These are phyloP conservation scores for Chymomyza caudatula DNA, from an alignment of 2,888 invertebrate genomes.

Conservation along the genomic window DNA sequence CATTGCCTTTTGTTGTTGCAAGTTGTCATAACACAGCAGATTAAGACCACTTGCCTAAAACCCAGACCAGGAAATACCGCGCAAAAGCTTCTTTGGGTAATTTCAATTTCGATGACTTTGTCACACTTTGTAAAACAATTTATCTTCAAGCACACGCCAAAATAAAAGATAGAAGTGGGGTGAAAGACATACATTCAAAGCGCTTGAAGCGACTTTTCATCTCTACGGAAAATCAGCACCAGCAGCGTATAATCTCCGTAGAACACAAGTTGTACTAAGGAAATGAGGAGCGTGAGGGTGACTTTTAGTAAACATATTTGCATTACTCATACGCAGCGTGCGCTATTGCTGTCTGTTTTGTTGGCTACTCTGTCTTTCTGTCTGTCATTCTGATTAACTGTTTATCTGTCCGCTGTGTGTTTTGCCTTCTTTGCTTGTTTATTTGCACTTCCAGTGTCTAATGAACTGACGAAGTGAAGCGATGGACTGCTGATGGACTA, in stretches of 20 bases:
- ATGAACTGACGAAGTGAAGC: background rate
- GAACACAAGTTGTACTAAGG: background rate
- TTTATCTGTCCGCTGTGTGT: background rate
- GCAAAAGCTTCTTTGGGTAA: slow-evolving; percentile 36
- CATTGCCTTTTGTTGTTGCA: background rate
- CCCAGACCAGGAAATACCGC: background rate
- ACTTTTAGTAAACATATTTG: background rate
- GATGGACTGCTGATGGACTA: background rate
- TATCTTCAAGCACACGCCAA: slow-evolving; percentile 48
- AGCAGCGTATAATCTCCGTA: background rate
- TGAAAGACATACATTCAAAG: slow-evolving; percentile 20
- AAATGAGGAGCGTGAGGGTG: background rate
- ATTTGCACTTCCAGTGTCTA: background rate
- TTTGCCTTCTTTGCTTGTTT: background rate
- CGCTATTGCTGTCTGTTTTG: background rate
- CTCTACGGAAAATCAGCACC: background rate
- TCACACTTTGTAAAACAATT: slow-evolving; percentile 55
- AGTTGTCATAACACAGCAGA: background rate
- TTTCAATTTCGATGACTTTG: slow-evolving; percentile 70
- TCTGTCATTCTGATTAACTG: background rate
- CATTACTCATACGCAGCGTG: background rate
- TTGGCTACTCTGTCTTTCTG: background rate
- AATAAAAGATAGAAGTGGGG: slow-evolving; percentile 45
- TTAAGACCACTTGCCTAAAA: background rate
- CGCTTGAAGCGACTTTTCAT: slow-evolving; percentile 51